These are phyloP conservation scores for Tympanoctomys barrerae DNA, from an alignment of 2,797 vertebrate genomes.

Conservation along the genomic window DNA sequence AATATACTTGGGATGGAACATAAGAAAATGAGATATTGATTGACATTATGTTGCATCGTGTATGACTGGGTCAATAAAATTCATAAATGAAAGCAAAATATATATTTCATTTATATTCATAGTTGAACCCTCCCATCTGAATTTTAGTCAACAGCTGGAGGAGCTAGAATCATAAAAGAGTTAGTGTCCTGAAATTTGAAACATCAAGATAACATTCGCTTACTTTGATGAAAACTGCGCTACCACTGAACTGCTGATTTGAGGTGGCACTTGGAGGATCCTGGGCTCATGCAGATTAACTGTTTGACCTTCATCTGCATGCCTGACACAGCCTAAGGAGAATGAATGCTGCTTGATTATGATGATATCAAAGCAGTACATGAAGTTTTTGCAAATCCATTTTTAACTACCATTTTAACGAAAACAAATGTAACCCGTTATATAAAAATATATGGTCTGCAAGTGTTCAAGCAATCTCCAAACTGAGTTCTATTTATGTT, in stretches of 20 bases:
- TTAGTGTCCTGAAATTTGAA: slow-evolving; percentile 10
- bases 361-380: slow-evolving; percentile 55
- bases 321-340: background rate
- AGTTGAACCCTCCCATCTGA: slow-evolving; percentile 31
- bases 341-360: slow-evolving; percentile 66
- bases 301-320: slow-evolving; percentile 54
- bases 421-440: slow-evolving; percentile 67
- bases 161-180: background rate
- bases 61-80: background rate
- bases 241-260: slow-evolving; percentile 50
- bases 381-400: background rate
- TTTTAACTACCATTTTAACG: slow-evolving; percentile 64
- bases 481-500: slow-evolving; percentile 45
- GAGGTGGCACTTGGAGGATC: background rate
- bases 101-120: slow-evolving; percentile 39
- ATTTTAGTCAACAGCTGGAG: slow-evolving; percentile 30
- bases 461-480: slow-evolving; percentile 23
- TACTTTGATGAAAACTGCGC: slow-evolving; percentile 51
- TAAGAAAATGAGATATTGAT: background rate
- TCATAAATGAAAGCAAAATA: slow-evolving; percentile 23
- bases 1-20: slow-evolving; percentile 24
- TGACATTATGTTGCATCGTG: background rate
- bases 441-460: slow-evolving; percentile 52
- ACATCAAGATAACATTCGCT: slow-evolving; percentile 37
- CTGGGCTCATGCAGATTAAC: slow-evolving; percentile 43